These are phyloP conservation scores for Tamias sibiricus DNA, from an alignment of 2,113 vertebrate species.

Conservation along the genomic window DNA sequence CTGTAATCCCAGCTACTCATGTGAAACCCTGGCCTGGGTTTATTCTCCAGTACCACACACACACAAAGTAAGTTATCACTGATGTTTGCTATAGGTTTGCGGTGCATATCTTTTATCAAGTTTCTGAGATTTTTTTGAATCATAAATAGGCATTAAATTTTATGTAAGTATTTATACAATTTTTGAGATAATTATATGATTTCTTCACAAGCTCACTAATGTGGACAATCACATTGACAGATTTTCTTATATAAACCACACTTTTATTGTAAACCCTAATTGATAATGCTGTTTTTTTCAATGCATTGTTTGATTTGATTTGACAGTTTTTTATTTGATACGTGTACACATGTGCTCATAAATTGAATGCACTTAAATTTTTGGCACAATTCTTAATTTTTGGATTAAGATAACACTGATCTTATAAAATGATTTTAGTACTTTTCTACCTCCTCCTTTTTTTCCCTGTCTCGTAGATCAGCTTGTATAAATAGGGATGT, in stretches of 20 bases:
- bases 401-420: not conserved
- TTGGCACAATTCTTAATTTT: not conserved
- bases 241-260: not conserved
- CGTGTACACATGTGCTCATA: not conserved
- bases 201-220: not conserved
- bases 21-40: too few species aligned
- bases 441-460: not conserved
- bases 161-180: not conserved
- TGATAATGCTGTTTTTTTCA: not conserved
- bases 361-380: not conserved
- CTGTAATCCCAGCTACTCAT: too few species aligned
- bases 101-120: not conserved
- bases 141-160: not conserved
- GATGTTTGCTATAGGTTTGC: not conserved
- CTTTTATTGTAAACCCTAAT: not conserved
- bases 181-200: not conserved
- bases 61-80: not conserved
- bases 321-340: not conserved
- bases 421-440: not conserved
- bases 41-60: not conserved
- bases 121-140: not conserved
- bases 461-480: not conserved
- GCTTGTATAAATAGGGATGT: not conserved
- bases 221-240: not conserved
- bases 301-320: not conserved